Percentiles rank a stretch among this genome's conserved stretches.
These are phyloP conservation scores for Corapipo altera DNA, from an alignment of 2,113 vertebrate species.

Conservation along the genomic window DNA sequence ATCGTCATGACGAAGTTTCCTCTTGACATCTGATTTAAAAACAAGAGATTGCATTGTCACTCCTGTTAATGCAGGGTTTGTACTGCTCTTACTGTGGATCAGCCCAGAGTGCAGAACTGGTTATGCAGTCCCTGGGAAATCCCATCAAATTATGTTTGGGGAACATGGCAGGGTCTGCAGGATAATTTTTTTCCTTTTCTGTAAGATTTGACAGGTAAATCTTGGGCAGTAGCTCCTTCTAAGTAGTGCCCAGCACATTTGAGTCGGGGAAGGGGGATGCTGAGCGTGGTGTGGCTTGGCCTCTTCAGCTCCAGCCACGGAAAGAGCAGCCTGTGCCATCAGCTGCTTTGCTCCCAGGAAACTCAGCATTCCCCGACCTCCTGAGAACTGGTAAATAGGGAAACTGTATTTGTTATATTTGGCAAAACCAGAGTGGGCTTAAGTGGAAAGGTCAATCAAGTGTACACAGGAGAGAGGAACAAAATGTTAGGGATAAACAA, in stretches of 20 bases:
- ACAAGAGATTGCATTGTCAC: background rate
- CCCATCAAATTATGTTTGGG: background rate
- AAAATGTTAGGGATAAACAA: background rate
- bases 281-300: rapidly evolving
- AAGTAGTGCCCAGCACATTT: background rate
- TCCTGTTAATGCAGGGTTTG: background rate
- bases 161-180: background rate
- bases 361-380: background rate
- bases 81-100: background rate
- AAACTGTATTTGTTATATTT: background rate
- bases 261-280: background rate
- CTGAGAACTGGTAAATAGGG: conserved; percentile 6
- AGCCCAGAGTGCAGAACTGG: background rate
- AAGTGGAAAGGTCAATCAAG: conserved; percentile 23
- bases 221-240: background rate
- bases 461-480: background rate
- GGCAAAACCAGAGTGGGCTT: background rate
- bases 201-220: background rate
- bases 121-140: background rate
- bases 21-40: background rate
- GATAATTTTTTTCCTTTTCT: background rate
- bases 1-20: background rate
- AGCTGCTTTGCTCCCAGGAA: background rate
- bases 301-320: background rate
- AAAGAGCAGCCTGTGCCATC: background rate